phyloP scores from a whole-genome alignment of 1,140 invertebrate species.

The Latrodectus geometricus region DNA sequence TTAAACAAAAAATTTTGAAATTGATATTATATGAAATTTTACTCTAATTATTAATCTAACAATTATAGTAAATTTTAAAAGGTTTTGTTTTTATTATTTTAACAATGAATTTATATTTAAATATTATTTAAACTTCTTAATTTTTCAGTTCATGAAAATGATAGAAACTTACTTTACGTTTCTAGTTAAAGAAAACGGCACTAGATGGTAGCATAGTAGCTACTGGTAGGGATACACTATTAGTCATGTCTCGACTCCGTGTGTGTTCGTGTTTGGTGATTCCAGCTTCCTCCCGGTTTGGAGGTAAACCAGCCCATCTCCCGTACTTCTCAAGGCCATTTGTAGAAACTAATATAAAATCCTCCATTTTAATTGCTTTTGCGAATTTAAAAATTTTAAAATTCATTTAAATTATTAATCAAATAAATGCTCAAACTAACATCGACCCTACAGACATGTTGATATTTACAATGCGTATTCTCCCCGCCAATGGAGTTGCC shows the following conservation, averaged over 20 bases:
- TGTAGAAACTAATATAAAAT: slow-evolving; percentile 39
- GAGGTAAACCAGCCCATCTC: slow-evolving; percentile 55
- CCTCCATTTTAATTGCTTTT: not conserved
- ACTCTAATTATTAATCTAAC: no score
- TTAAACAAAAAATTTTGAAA: no score
- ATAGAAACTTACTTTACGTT: not conserved
- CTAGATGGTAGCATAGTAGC: slow-evolving; percentile 54
- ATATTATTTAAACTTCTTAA: no score
- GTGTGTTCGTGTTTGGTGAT: not conserved
- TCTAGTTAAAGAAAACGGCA: slow-evolving; percentile 37
- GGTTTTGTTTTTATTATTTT: no score
- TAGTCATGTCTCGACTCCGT: not conserved
- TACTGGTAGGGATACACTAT: not conserved
- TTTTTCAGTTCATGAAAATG: no score
- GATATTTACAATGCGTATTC: slow-evolving; percentile 56
- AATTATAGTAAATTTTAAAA: no score
- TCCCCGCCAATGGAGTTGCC: slow-evolving; percentile 52
- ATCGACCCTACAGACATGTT: slow-evolving; percentile 32
- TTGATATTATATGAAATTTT: no score
- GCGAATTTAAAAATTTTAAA: not conserved
- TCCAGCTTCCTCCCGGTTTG: slow-evolving; percentile 49
- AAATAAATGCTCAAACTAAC: no score
- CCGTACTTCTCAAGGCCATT: slow-evolving; percentile 55
- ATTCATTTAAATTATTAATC: not conserved
- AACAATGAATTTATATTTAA: no score